These are phyloP conservation scores for Theonella swinhoei DNA, from an alignment of 37 sponge, comb jelly and placozoan species.

Conservation along the genomic window DNA sequence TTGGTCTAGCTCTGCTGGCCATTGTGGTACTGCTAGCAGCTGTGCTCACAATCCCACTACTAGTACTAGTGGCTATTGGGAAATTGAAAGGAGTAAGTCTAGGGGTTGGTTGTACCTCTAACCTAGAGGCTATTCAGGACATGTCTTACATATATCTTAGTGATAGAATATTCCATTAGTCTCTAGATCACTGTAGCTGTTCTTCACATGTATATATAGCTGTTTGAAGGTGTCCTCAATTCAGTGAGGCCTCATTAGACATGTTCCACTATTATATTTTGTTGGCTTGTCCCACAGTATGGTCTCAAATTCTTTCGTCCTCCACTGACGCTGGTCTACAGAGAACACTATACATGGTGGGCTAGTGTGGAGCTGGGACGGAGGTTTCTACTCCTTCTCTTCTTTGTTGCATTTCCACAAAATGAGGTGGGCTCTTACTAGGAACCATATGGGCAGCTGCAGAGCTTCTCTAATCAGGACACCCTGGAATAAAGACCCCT, in stretches of 20 bases:
- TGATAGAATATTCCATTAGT: too few relatives aligned
- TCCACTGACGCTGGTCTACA: constrained; percentile 32
- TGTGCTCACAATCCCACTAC: constrained; percentile 22
- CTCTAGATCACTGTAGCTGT: too few relatives aligned
- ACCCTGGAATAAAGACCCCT: not conserved
- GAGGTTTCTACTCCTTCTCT: constrained; percentile 50
- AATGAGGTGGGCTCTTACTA: too few relatives aligned
- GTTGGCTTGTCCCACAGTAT: not conserved
- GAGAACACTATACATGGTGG: constrained; percentile 63
- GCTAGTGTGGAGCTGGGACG: constrained; percentile 54
- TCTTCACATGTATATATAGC: too few relatives aligned
- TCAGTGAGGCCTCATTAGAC: not conserved
- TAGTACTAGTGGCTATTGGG: not conserved
- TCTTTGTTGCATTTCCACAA: constrained; percentile 49
- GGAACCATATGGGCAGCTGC: too few relatives aligned
- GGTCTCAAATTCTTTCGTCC: not conserved
- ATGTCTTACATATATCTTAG: too few relatives aligned
- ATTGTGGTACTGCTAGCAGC: constrained; percentile 37
- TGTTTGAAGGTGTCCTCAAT: not conserved
- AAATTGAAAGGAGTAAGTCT: not conserved
- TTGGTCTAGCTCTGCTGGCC: constrained; percentile 48
- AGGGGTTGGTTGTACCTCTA: too few relatives aligned
- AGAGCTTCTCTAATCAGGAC: not conserved
- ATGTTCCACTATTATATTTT: not conserved
- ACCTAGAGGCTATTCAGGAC: too few relatives aligned